Evolutionary conservation across 2,113 vertebrate species (phyloP).

Genomic region (Cebus imitator): DNA sequence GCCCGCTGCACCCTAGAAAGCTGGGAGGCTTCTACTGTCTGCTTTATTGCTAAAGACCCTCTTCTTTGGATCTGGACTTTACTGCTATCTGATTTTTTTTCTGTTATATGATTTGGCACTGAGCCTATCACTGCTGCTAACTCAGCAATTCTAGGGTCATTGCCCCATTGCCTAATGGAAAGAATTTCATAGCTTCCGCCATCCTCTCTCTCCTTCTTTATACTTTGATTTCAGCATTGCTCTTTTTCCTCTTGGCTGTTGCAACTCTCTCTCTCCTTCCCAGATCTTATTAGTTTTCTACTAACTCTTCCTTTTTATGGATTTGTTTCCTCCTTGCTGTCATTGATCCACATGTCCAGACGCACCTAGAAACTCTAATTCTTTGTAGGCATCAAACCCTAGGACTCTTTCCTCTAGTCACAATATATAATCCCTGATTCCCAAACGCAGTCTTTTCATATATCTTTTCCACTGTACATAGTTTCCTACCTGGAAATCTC

Average conservation of each 20-base stretch:
- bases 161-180: not conserved
- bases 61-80: not conserved
- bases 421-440: not conserved
- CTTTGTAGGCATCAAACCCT: not conserved
- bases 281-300: not conserved
- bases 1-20: accelerated
- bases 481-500: not conserved
- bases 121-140: not conserved
- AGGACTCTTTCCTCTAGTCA: not conserved
- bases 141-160: constrained; percentile 8
- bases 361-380: not conserved
- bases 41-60: not conserved
- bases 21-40: not conserved
- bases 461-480: not conserved
- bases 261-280: not conserved
- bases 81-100: not conserved
- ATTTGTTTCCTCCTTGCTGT: not conserved
- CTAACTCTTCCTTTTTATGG: not conserved
- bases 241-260: not conserved
- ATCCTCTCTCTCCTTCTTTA: not conserved
- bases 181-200: not conserved
- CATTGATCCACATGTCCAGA: not conserved
- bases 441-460: not conserved
- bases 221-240: not conserved
- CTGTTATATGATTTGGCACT: not conserved